Evolutionary conservation across 2,888 invertebrate genomes (phyloP), one percentile per base, ranked within the genome.

Genomic region (Cosmia trapezina): DNA sequence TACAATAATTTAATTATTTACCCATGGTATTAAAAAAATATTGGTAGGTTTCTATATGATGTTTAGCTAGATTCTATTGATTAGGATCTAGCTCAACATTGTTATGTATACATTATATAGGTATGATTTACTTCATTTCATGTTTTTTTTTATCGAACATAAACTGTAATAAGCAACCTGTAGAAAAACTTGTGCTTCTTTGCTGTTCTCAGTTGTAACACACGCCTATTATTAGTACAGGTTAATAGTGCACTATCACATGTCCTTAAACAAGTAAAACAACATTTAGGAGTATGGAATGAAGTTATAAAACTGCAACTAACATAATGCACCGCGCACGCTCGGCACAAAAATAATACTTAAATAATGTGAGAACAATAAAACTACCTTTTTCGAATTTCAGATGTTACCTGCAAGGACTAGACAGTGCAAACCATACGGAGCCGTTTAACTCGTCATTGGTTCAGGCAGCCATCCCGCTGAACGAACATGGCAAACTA

Each of bases 381-480:
- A 85, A 85, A 73, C 60, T 53, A 72, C 68, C 54, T 78, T 85
- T 89, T 85, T 89, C 73, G 76, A 77, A 85, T 96, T 97, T 84
- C 96, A 97, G 97, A 91, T 97, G 97, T 89, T 93, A 92, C 81
- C 93, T 97, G 81, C 94, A 96, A 28, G 97, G 95, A 61, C 87
- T 97, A 67, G 98, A 97, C 82, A 93, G 93, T 80, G 93, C 92
- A 63, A 94, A 94, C 77, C 92, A 96, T 57, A 93, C 94, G 63
- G 93, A 95, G 64, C 91, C 95, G 6, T 97, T 97, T 96, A 97
- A 97, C 86, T 96, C 97, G 0, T 93, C 96, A 4, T 91, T 92
- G 22, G 94, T 97, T 8, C 85, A 94, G 2, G 86, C 91, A 4
- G 96, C 96, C 65, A 97, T 98, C 83, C 98, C 98, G 0, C 76